These are phyloP conservation scores for Nesidiocoris tenuis DNA, from an alignment of 2,888 invertebrate genomes.

Conservation along the genomic window DNA sequence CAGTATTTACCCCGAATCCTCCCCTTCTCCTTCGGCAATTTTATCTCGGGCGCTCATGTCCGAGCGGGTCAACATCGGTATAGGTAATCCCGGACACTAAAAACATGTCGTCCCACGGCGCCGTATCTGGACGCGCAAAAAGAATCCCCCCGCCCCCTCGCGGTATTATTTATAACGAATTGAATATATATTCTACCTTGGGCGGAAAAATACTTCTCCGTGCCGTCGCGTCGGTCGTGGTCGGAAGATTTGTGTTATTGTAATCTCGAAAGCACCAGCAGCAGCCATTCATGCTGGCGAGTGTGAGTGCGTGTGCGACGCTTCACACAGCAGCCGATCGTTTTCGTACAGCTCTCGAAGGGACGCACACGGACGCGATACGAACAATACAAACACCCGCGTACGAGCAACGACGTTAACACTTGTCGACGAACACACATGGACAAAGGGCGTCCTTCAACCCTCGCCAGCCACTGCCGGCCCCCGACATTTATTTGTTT, in stretches of 20 bases:
- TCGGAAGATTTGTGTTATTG: neutral
- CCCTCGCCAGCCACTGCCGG: neutral
- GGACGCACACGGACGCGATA: neutral
- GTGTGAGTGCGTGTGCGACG: neutral
- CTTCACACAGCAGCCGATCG: neutral
- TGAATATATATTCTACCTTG: neutral
- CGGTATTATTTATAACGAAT: neutral
- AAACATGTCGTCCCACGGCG: neutral
- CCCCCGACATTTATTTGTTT: neutral
- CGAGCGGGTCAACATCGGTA: too few relatives aligned
- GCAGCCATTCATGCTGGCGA: neutral
- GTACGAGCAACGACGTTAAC: neutral
- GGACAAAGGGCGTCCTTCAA: neutral
- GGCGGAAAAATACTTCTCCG: neutral
- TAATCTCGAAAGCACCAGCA: neutral
- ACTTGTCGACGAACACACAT: neutral
- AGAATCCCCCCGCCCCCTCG: neutral
- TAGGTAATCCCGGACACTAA: neutral
- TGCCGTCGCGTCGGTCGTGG: neutral
- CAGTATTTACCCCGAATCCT: too few relatives aligned
- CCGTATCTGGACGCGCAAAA: neutral
- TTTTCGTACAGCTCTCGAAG: too few relatives aligned
- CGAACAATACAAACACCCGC: neutral
- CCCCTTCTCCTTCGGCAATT: too few relatives aligned
- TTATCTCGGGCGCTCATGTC: too few relatives aligned